These are phyloP conservation scores for Phorcus lineatus DNA, from an alignment of 2,888 invertebrate genomes.

Conservation along the genomic window DNA sequence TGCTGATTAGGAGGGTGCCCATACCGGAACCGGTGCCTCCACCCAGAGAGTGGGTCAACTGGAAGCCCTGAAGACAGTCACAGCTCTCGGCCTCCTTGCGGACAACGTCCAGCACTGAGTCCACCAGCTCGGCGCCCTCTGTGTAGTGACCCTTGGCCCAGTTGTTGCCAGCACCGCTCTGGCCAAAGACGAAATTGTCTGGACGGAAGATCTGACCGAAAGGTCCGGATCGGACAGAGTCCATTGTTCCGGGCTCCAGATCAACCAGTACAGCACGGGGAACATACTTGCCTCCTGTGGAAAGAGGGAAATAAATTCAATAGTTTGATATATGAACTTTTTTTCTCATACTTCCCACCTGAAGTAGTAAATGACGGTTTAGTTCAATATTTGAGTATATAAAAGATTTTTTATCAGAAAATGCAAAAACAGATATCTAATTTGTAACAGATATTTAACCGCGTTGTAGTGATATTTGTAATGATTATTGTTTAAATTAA, in stretches of 20 bases:
- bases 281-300: conserved; percentile 91
- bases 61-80: conserved; percentile 74
- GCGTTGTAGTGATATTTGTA: background rate
- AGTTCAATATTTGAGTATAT: background rate
- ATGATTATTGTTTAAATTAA: background rate
- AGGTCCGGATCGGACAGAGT: conserved; percentile 92
- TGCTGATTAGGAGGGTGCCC: conserved; percentile 93
- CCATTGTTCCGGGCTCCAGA: conserved; percentile 96
- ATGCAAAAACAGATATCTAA: no score
- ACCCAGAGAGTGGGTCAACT: conserved; percentile 82
- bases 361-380: background rate
- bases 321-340: no score
- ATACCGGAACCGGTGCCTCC: conserved; percentile 93
- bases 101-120: conserved; percentile 73
- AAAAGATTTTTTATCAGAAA: no score
- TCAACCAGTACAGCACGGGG: conserved; percentile 94
- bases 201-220: conserved; percentile 94
- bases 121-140: conserved; percentile 74
- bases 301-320: no score
- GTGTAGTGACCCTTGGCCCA: conserved; percentile 73
- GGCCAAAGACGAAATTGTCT: conserved; percentile 92
- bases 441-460: no score
- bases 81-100: conserved; percentile 73
- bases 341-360: conserved; percentile 90
- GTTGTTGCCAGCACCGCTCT: conserved; percentile 68